Base-by-base conservation (phyloP, 2,797 vertebrate species). In the Crenuchus spilurus region DNA sequence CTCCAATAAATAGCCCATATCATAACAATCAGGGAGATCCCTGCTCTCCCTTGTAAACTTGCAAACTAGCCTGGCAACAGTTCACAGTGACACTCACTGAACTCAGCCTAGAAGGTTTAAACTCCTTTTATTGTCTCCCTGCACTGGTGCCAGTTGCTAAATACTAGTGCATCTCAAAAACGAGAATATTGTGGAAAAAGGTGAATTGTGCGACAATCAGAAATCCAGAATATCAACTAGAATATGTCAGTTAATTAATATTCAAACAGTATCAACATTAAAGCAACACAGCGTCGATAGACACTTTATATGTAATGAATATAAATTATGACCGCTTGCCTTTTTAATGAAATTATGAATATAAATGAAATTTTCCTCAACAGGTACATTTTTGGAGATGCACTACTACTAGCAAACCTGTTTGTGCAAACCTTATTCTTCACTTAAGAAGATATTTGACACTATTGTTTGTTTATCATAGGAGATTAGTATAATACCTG, bases 401-500 rank as follows among this genome's bases (percentile, higher is more conserved):
- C n/a, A n/a, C n/a, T n/a, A 30, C 4, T 7, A 2, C 51, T 28
- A 54, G 2, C 14, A 13, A 26, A 28, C 13, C 1, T 9, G 46
- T 28, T n/a, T 18, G 11, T 42, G 10, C 14, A 22, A 58, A 74
- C 13, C 35, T 31, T 61, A 14, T 46, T 70, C 44, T 28, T 52
- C 5, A n/a, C 20, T 63, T 30, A 62, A 39, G 7, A 73, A 46
- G 14, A n/a, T 0, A 30, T 41, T 24, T 35, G 22, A 42, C 18
- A 11, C 35, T 20, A 16, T 28, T 14, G 6, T 2, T 14, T 65
- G 13, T 31, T 31, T 14, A 4, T 22, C 26, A 57, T 28, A 28
- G 39, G 52, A 57, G 39, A 61, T 37, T 3, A 54, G 76, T 88
- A 80, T 46, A 35, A 37, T 89, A 99, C 98, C 94, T 96, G 90